These are phyloP conservation scores for Pseudorasbora parva DNA, from an alignment of 2,113 vertebrate species.

Conservation along the genomic window DNA sequence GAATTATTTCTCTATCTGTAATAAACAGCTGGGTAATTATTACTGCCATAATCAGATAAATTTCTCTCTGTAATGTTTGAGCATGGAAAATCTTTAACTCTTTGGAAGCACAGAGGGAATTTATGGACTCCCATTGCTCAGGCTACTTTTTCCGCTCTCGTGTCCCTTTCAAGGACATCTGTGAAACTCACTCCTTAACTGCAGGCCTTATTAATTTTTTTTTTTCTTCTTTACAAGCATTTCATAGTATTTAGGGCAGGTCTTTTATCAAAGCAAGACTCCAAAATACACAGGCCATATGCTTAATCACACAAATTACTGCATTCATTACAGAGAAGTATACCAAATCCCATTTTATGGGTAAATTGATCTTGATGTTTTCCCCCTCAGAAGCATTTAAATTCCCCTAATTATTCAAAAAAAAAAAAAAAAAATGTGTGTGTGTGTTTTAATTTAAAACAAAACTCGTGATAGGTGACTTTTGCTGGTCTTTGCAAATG, in stretches of 20 bases:
- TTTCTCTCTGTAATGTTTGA: slow-evolving; percentile 91
- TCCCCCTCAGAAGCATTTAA: slow-evolving; percentile 8
- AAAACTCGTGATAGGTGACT: background rate
- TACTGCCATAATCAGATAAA: slow-evolving; percentile 98
- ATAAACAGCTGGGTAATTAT: slow-evolving; percentile 99
- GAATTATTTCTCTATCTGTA: slow-evolving; percentile 99
- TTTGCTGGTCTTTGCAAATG: background rate
- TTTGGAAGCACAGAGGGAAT: slow-evolving; percentile 75
- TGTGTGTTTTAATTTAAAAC: no score
- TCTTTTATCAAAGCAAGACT: slow-evolving; percentile 48
- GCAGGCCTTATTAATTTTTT: slow-evolving; percentile 39
- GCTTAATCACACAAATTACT: slow-evolving; percentile 49
- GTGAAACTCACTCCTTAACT: slow-evolving; percentile 60
- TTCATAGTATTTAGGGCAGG: slow-evolving; percentile 50
- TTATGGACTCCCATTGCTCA: slow-evolving; percentile 84
- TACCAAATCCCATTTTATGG: slow-evolving; percentile 22
- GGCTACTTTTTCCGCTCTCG: slow-evolving; percentile 76
- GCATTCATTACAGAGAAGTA: slow-evolving; percentile 41
- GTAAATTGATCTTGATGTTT: slow-evolving; percentile 31
- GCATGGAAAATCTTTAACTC: slow-evolving; percentile 89
- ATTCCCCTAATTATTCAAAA: background rate
- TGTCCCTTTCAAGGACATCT: slow-evolving; percentile 92
- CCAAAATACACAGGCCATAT: slow-evolving; percentile 29
- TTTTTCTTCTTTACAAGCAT: slow-evolving; percentile 45
- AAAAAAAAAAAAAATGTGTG: no score